Evolutionary conservation across 2,888 invertebrate species (phyloP).

Genomic region (Platycnemis pennipes): DNA sequence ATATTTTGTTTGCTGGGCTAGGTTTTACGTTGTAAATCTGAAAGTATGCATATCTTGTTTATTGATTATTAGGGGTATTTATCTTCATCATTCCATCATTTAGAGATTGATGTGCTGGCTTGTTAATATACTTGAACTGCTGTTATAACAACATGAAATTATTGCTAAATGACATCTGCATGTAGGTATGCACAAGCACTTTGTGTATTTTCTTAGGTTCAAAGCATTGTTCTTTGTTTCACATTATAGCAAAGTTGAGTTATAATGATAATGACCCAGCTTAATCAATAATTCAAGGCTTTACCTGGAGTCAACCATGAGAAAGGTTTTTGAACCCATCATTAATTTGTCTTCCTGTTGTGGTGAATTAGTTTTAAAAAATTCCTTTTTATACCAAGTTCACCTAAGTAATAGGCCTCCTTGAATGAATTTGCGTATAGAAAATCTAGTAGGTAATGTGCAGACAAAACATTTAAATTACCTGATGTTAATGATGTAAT

Average conservation of each 20-base stretch:
- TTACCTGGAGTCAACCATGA: neutral
- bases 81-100: too few relatives aligned
- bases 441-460: neutral
- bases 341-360: conserved; percentile 63
- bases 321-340: neutral
- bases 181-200: neutral
- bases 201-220: neutral
- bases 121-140: too few relatives aligned
- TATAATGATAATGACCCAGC: neutral
- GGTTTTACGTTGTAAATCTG: too few relatives aligned
- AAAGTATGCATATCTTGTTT: too few relatives aligned
- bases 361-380: neutral
- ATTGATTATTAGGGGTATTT: too few relatives aligned
- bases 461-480: neutral
- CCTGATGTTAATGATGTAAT: neutral
- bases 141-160: neutral
- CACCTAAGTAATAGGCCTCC: neutral
- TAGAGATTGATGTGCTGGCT: too few relatives aligned
- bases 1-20: too few relatives aligned
- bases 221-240: neutral
- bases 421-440: neutral
- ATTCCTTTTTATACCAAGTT: neutral
- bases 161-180: neutral
- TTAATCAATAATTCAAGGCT: neutral
- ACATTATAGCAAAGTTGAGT: neutral